Conservation (phyloP, 92 coral and sea anemone species). For the Porites evermanni region DNA sequence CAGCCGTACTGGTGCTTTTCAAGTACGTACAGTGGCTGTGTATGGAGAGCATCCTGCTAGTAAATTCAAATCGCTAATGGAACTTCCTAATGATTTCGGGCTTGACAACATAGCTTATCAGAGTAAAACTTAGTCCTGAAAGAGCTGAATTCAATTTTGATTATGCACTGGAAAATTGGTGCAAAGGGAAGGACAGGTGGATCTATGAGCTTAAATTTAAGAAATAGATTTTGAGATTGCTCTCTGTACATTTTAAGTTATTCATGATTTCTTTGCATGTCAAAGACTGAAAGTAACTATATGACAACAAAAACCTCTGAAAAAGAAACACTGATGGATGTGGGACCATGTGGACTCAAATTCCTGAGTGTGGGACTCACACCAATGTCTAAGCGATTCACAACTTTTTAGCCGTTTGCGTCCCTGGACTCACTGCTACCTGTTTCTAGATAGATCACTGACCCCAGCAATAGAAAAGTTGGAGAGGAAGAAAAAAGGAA, state of each 20-base stretch:
- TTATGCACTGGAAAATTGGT: constrained; percentile 40
- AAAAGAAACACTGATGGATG: too few relatives aligned
- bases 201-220: constrained; percentile 44
- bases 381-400: too few relatives aligned
- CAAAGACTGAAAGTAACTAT: not conserved
- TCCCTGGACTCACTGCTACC: too few relatives aligned
- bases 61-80: not conserved
- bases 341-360: too few relatives aligned
- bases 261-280: constrained; percentile 13
- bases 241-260: constrained; percentile 14
- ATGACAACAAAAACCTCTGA: not conserved
- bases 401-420: too few relatives aligned
- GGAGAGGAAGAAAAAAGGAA: too few relatives aligned
- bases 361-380: too few relatives aligned
- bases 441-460: too few relatives aligned
- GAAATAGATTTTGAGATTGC: constrained; percentile 31
- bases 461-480: too few relatives aligned
- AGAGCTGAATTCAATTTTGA: constrained; percentile 34
- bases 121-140: not conserved
- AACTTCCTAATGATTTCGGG: constrained; percentile 29
- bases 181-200: constrained; percentile 46
- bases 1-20: constrained; percentile 22
- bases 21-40: constrained; percentile 44
- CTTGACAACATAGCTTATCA: constrained; percentile 17
- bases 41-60: not conserved